Evolutionary conservation across 1,140 invertebrate species (phyloP), one percentile per base, ranked within the genome.

Genomic region (Drosophila elegans): DNA sequence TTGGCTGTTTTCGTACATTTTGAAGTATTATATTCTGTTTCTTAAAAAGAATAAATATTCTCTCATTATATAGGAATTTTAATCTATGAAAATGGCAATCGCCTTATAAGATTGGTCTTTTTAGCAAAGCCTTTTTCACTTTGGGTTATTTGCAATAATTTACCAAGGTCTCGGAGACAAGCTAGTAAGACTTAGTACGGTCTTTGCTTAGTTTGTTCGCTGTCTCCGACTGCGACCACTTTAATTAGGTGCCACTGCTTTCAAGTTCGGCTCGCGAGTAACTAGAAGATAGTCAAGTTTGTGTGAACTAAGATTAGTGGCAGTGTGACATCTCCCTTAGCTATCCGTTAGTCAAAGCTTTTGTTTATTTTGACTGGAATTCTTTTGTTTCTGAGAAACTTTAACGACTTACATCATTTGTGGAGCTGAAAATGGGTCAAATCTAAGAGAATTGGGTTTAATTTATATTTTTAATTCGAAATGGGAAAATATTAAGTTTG

Each of bases 231-330:
- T 41, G 36, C 7, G 4, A 32, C 13, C 41, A 59, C 59, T 34
- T 67, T 84, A 80, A 77, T 77, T 62, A 83, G 76, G 41, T 80
- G 76, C 44, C 71, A 73, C 72, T 45, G 36, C 16, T 57, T 46
- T 63, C 54, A 39, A 45, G 34, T 36, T 56, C 11, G 38, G 25
- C 55, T n/a, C 48, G 46, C 36, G 49, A 46, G 45, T 60, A 45
- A 55, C 68, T 66, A 77, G 44, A 48, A 54, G 72, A 66, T 62
- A 74, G 69, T 59, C 74, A 72, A 59, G 56, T 49, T 41, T 39
- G 62, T 86, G 82, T 59, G 62, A 82, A 53, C 48, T 27, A 55
- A 88, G 82, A 86, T 88, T 79, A 82, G 82, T 66, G 78, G 55
- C 63, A 68, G 73, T 61, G 72, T 64, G 76, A 80, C 67, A 77